Evolutionary conservation across 2,797 vertebrate genomes (phyloP).

Genomic region (Graptemys geographica): DNA sequence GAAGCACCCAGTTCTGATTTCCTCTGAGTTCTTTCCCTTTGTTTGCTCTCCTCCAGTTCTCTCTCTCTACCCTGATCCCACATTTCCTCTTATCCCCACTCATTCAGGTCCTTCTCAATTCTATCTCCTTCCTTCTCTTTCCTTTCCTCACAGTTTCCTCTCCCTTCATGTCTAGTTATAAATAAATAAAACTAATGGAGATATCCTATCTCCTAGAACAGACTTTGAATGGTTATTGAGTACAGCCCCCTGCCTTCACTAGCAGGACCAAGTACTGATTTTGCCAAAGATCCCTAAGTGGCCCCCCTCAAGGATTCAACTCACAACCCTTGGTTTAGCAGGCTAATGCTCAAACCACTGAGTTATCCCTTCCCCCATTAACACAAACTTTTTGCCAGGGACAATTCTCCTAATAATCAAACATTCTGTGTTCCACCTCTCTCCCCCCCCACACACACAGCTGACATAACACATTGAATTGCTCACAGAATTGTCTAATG

Average conservation of each 20-base stretch:
- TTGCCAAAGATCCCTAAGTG: too few species aligned
- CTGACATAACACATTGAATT: background rate
- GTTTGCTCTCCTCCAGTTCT: background rate
- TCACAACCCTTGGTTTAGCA: too few species aligned
- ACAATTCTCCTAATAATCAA: background rate
- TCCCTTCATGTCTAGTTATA: too few species aligned
- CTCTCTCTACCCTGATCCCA: background rate
- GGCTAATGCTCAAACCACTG: too few species aligned
- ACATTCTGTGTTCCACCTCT: background rate
- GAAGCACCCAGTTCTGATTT: background rate
- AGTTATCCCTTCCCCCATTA: background rate
- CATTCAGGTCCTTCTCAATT: background rate
- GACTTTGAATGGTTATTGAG: too few species aligned
- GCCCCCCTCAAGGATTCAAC: too few species aligned
- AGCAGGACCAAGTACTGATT: too few species aligned
- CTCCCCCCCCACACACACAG: background rate
- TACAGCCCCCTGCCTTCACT: too few species aligned
- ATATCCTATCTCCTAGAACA: too few species aligned
- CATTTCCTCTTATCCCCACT: background rate
- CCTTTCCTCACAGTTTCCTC: background rate
- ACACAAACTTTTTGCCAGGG: background rate
- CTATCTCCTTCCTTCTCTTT: background rate
- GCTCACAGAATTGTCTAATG: background rate
- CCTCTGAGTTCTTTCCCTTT: background rate
- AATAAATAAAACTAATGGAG: too few species aligned